phyloP scores from a whole-genome alignment of 2,888 invertebrate genomes.

The Platycnemis pennipes region DNA sequence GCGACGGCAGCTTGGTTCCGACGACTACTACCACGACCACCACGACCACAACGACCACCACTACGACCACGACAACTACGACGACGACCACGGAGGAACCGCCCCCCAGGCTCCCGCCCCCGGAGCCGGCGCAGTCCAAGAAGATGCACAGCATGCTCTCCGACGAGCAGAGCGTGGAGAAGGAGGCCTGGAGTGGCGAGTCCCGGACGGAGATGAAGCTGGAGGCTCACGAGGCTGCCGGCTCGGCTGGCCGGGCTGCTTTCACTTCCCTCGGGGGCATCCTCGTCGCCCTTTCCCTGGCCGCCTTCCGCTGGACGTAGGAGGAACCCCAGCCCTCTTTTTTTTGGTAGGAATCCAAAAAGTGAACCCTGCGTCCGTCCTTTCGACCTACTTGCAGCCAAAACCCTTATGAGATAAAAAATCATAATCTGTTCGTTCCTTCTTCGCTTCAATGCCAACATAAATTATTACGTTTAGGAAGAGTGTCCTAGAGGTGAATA shows the following conservation, averaged over 20 bases:
- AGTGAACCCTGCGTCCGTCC: conserved; percentile 42
- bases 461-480: conserved; percentile 48
- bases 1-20: conserved; percentile 89
- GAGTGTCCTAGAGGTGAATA: conserved; percentile 2
- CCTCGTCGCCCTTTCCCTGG: not conserved
- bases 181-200: conserved; percentile 16
- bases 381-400: conserved; percentile 37
- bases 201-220: conserved; percentile 30
- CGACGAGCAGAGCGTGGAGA: conserved; percentile 74
- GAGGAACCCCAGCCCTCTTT: conserved; percentile 22
- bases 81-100: conserved; percentile 80
- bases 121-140: conserved; percentile 76
- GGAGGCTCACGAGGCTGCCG: conserved; percentile 9
- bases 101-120: conserved; percentile 76
- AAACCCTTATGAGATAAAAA: conserved; percentile 1
- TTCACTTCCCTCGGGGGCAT: too few species aligned
- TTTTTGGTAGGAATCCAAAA: not conserved
- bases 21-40: conserved; percentile 84
- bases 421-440: conserved; percentile 27
- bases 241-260: not conserved
- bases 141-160: conserved; percentile 79
- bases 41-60: conserved; percentile 76
- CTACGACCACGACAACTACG: conserved; percentile 74
- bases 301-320: conserved; percentile 38
- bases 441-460: conserved; percentile 23